A percentile compares a stretch with the other conserved stretches of the same genome.
These are phyloP conservation scores for Squalus acanthias DNA, from an alignment of 2,797 vertebrate genomes.

Conservation along the genomic window DNA sequence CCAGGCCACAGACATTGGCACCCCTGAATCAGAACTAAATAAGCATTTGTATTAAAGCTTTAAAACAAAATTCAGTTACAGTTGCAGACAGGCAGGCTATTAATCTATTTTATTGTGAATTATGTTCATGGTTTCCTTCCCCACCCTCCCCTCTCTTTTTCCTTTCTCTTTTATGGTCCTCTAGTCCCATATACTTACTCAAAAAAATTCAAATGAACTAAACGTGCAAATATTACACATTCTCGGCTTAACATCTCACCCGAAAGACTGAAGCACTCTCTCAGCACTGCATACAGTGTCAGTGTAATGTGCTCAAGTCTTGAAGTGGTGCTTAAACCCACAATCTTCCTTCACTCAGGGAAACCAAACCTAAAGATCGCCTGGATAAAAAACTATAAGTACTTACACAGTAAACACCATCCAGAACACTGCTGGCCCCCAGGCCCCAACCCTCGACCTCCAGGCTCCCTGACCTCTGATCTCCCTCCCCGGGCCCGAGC, in stretches of 20 bases:
- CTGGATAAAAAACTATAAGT: neutral
- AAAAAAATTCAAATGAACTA: too few species aligned
- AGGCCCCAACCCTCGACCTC: too few species aligned
- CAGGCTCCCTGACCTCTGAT: too few species aligned
- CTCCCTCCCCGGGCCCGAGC: neutral
- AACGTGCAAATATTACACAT: neutral
- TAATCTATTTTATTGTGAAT: neutral
- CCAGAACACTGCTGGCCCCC: neutral
- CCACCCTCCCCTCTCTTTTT: neutral
- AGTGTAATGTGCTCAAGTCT: neutral
- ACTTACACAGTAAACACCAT: neutral
- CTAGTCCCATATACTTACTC: too few species aligned
- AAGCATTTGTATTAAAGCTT: neutral
- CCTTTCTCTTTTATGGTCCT: too few species aligned
- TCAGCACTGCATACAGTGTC: neutral
- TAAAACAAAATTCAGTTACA: neutral
- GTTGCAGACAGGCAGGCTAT: neutral
- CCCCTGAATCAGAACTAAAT: neutral
- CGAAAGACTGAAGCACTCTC: neutral
- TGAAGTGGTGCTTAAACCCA: neutral
- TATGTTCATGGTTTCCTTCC: neutral
- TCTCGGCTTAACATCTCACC: neutral
- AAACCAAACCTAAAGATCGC: neutral
- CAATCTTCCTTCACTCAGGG: neutral
- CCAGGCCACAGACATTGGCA: neutral